Evolutionary conservation across 1,140 invertebrate genomes (phyloP).

Genomic region (Drosophila elegans): DNA sequence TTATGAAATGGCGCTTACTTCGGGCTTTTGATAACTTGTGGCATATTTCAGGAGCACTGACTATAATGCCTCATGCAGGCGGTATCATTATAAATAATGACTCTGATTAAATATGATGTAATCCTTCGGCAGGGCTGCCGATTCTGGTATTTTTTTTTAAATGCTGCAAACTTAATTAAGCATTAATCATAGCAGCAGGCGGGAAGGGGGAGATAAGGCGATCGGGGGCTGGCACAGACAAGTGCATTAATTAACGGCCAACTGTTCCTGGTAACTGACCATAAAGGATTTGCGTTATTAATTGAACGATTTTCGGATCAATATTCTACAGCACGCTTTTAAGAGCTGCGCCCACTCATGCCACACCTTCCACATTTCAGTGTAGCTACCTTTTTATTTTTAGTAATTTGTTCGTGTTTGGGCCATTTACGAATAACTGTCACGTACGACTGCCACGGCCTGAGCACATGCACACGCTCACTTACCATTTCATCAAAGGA

Average conservation of each 20-base stretch:
- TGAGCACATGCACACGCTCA: slow-evolving; percentile 25
- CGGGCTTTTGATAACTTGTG: slow-evolving; percentile 44
- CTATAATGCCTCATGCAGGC: slow-evolving; percentile 22
- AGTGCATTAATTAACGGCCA: slow-evolving; percentile 71
- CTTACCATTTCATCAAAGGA: slow-evolving; percentile 69
- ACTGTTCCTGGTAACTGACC: slow-evolving; percentile 56
- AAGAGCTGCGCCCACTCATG: not conserved
- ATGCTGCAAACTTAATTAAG: slow-evolving; percentile 72
- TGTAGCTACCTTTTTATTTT: slow-evolving; percentile 22
- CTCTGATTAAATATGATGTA: slow-evolving; percentile 77
- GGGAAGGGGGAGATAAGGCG: slow-evolving; percentile 35
- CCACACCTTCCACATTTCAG: slow-evolving; percentile 6
- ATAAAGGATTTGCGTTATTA: slow-evolving; percentile 75
- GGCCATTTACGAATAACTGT: slow-evolving; percentile 57
- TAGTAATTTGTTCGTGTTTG: slow-evolving; percentile 21
- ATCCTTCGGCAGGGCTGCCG: slow-evolving; percentile 42
- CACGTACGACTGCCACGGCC: slow-evolving; percentile 48
- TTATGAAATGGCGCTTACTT: slow-evolving; percentile 34
- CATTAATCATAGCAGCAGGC: slow-evolving; percentile 64
- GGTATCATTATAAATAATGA: slow-evolving; percentile 78
- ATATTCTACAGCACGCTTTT: slow-evolving; percentile 6
- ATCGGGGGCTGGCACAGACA: slow-evolving; percentile 41
- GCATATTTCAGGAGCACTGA: slow-evolving; percentile 33
- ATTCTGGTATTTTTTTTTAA: slow-evolving; percentile 23
- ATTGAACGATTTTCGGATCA: slow-evolving; percentile 62